Conservation (phyloP, 2,888 invertebrate species). For the Ecdyonurus torrentis region DNA sequence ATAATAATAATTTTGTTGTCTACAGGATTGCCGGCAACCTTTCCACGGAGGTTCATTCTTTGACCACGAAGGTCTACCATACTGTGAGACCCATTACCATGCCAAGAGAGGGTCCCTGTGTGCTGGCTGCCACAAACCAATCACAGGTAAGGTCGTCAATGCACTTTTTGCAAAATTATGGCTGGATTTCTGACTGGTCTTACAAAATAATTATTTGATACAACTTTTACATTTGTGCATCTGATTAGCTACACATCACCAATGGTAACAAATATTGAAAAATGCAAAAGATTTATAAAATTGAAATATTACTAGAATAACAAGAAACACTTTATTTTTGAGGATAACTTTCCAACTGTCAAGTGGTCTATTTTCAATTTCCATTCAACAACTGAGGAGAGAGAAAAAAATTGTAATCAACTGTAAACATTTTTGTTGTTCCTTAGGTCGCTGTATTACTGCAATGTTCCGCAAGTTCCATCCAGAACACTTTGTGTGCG, state of each 20-base stretch:
- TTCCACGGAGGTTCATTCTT: conserved; percentile 97
- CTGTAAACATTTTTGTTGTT: conserved; percentile 9
- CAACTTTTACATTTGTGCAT: no score
- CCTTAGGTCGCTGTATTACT: conserved; percentile 78
- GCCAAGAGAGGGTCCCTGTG: conserved; percentile 93
- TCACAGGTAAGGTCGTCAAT: conserved; percentile 67
- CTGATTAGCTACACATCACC: no score
- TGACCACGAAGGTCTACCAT: conserved; percentile 94
- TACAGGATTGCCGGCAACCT: conserved; percentile 89
- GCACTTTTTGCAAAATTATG: no score
- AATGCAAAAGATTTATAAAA: no score
- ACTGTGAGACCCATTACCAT: conserved; percentile 98
- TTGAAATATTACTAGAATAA: no score
- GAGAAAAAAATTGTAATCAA: not conserved
- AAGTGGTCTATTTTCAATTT: not conserved
- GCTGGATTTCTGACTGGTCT: no score
- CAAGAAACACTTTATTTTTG: no score
- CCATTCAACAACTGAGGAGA: no score
- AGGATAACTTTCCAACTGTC: not conserved
- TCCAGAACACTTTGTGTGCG: conserved; percentile 98
- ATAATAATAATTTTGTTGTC: no score
- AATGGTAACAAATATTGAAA: no score
- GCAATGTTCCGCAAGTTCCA: conserved; percentile 99
- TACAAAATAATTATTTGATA: no score
- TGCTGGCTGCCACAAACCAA: conserved; percentile 94